Evolutionary conservation across 2,888 invertebrate genomes (phyloP), one percentile per base, ranked within the genome.

Genomic region (Parapristionchus giblindavisi): DNA sequence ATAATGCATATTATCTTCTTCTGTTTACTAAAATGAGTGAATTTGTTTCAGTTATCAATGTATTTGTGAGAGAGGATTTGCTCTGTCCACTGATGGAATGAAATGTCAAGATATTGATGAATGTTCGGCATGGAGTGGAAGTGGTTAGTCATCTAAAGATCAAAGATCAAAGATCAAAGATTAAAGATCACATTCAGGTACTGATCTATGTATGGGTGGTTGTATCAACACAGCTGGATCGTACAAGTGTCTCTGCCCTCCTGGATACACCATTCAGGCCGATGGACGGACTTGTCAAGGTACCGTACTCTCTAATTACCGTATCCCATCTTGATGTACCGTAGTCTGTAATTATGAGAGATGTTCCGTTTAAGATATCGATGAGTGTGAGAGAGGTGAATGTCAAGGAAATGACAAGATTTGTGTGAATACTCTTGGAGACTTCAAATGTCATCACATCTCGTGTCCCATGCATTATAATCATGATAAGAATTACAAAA

Each of bases 351-450:
- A 65, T 65, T 65, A 65, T 65, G 43, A 1, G 4, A 3, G 17
- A 51, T 48, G 51, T 4, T 48, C 40, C 17, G 51, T 77, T 77
- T 56, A 40, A 91, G 93, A 93, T 89, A 91, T 93, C 77, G 92
- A 93, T 85, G 93, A 93, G 89, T 93, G 93, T 85, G 90, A 90
- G 82, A 76, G 89, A 83, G 89, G 89, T 6, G 89, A 87, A 24
- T 91, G 91, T 79, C 83, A 85, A 21, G 87, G 87, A 0, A 78
- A 91, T 0, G 92, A 93, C 78, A 92, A 93, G 82, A 87, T 94
- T 66, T 98, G 98, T 87, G 92, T 95, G 82, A 98, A 98, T 89
- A 94, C 93, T 0, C 91, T 94, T 76, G 98, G 98, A 0, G 91
- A 93, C 75, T 94, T 92, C 90, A 93, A 94, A 85, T 98, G 97